Evolutionary conservation across 2,888 invertebrate genomes (phyloP), one percentile per base, ranked within the genome.

Genomic region (Drosophila infuscata): DNA sequence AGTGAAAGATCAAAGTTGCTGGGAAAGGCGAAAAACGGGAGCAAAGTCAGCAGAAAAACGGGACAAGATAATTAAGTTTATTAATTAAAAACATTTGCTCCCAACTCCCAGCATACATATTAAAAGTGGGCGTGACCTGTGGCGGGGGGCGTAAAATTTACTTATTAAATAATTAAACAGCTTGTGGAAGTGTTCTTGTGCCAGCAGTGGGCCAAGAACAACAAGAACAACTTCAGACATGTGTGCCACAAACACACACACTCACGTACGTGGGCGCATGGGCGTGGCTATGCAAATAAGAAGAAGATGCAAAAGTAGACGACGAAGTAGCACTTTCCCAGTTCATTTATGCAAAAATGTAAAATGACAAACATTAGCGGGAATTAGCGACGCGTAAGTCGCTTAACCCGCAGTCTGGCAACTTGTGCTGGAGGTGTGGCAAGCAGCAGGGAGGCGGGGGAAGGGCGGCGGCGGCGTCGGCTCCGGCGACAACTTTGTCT

Each of bases 321-420:
- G 69, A n/a, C 36, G 60, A 53, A 29, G 59, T 25, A 17, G 63
- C 46, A 29, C 35, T 56, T 62, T 56, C 49, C 41, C 80, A 79
- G 80, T 71, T 74, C 83, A 78, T 78, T 82, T 79, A 78, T 85
- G 86, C 83, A 83, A 79, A 79, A 81, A 89, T 88, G 78, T 83
- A 72, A 83, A 83, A 83, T 81, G 81, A 76, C 87, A 83, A 90
- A 88, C 90, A 88, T 90, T 88, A 90, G 85, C 84, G 89, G 77
- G 83, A 90, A 88, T 88, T 88, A 90, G 90, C 89, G 90, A 78
- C 69, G 88, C 82, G 82, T 83, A 89, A 84, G 84, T 79, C 84
- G 89, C 64, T 89, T 89, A 89, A 72, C 79, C 76, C 72, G 70
- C 57, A 62, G 65, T 63, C 72, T 57, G 51, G 57, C 17, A 57